A percentile compares a stretch with the other conserved stretches of the same genome.
phyloP scores from a whole-genome alignment of 2,888 invertebrate species.

The Mesoligia furuncula region DNA sequence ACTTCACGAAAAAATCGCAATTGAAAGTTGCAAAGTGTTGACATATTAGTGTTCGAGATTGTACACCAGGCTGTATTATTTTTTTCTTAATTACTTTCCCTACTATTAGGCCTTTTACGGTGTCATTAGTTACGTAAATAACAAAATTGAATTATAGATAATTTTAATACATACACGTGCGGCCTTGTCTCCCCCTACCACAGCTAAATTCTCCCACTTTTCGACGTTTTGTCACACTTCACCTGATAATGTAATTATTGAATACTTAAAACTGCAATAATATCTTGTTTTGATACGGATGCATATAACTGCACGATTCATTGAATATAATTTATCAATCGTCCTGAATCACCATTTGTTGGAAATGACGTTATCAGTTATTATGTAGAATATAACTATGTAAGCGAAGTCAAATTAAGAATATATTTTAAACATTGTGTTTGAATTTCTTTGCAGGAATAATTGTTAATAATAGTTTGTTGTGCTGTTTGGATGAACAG shows the following conservation, averaged over 20 bases:
- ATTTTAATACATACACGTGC: background rate
- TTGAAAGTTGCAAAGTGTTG: too few relatives aligned
- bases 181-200: background rate
- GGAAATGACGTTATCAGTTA: constrained; percentile 43
- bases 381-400: background rate
- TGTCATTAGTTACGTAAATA: background rate
- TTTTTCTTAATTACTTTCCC: constrained; percentile 7
- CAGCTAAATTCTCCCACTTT: background rate
- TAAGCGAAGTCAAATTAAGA: constrained; percentile 23
- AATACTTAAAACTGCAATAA: background rate
- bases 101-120: background rate
- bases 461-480: background rate
- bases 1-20: too few relatives aligned
- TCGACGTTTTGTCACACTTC: background rate
- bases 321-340: constrained; percentile 40
- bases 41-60: too few relatives aligned
- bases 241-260: background rate
- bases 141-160: background rate
- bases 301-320: constrained; percentile 13
- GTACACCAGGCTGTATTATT: too few relatives aligned
- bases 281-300: constrained; percentile 23
- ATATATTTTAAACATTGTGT: constrained; percentile 32
- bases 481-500: too few relatives aligned
- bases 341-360: constrained; percentile 45
- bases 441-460: constrained; percentile 14